These are phyloP conservation scores for Clarias laeviceps DNA, from an alignment of 2,797 vertebrate genomes.

Conservation along the genomic window DNA sequence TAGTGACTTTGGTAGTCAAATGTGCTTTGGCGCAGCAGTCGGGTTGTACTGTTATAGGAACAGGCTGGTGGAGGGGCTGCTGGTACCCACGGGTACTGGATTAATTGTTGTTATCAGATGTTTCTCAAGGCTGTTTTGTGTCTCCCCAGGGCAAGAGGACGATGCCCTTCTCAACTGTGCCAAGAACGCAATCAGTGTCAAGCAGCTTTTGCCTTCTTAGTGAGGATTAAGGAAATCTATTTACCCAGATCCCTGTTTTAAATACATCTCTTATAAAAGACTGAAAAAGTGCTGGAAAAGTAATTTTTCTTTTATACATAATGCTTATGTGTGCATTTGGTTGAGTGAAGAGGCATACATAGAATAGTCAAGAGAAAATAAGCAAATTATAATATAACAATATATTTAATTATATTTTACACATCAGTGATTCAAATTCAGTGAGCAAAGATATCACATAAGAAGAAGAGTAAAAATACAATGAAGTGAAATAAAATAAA, in stretches of 20 bases:
- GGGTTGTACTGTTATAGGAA: constrained; percentile 57
- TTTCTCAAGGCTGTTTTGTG: constrained; percentile 64
- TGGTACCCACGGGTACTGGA: constrained; percentile 59
- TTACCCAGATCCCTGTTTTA: constrained; percentile 56
- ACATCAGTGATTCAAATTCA: background rate
- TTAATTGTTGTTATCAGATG: constrained; percentile 72
- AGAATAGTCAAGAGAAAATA: background rate
- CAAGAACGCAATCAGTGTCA: constrained; percentile 71
- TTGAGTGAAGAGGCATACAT: background rate
- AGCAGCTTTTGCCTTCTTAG: constrained; percentile 69
- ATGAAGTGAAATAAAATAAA: background rate
- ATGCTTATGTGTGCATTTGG: constrained; percentile 4
- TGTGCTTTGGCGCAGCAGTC: constrained; percentile 3
- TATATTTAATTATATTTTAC: background rate
- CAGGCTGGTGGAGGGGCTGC: constrained; percentile 54
- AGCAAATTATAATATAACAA: background rate
- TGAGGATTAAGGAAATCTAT: constrained; percentile 72
- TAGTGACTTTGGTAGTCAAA: constrained; percentile 26
- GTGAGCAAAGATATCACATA: background rate
- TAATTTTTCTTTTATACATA: constrained; percentile 31
- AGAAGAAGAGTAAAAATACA: background rate
- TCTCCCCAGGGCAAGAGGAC: constrained; percentile 52
- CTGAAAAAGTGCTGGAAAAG: constrained; percentile 4
- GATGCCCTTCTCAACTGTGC: constrained; percentile 76
- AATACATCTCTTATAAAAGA: constrained; percentile 28